phyloP scores from a whole-genome alignment of 2,888 invertebrate genomes.

The Bruchidius siliquastri region DNA sequence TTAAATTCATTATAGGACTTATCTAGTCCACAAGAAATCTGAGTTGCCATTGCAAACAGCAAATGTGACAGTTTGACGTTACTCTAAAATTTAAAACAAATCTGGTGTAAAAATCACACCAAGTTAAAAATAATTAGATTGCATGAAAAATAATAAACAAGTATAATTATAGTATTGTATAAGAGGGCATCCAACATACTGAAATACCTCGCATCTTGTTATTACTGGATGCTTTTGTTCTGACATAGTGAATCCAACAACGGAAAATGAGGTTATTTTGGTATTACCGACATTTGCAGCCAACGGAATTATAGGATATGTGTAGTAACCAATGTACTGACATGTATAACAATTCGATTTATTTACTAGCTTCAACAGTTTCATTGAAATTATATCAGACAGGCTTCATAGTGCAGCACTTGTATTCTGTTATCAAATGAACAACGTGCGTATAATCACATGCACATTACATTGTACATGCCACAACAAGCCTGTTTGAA shows the following conservation, averaged over 20 bases:
- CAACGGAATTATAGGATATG: not conserved
- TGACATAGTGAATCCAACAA: not conserved
- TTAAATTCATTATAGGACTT: no score
- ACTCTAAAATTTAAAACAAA: no score
- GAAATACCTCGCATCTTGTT: not conserved
- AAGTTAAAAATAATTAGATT: no score
- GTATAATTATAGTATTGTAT: not conserved
- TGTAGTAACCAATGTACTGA: not conserved
- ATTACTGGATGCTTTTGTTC: not conserved
- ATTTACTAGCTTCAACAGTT: not conserved
- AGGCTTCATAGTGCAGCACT: not conserved
- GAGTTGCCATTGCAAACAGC: no score
- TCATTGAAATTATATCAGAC: not conserved
- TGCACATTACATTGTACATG: no score
- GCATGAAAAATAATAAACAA: no score
- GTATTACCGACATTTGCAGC: not conserved
- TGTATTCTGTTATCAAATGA: not conserved
- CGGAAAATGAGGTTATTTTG: not conserved
- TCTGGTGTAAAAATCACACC: no score
- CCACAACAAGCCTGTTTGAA: no score
- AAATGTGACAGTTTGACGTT: no score
- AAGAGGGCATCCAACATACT: not conserved
- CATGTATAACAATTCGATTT: not conserved
- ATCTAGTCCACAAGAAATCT: no score
- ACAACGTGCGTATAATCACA: not conserved